Evolutionary conservation across 1,140 invertebrate genomes (phyloP).

Genomic region (Phocides pigmalion): DNA sequence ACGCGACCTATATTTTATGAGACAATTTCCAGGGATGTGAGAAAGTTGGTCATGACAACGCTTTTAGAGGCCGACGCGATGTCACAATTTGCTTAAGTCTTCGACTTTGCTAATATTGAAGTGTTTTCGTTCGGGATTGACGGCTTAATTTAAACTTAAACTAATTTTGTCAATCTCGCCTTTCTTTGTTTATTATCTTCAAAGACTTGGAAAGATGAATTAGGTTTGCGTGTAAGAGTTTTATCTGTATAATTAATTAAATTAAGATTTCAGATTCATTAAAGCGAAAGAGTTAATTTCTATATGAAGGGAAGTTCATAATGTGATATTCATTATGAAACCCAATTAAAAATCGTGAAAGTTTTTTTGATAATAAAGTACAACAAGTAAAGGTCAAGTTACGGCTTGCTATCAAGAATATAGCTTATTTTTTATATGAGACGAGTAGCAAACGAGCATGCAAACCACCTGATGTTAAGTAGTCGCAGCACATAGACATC

Average conservation of each 20-base stretch:
- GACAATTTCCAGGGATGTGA: constrained; percentile 71
- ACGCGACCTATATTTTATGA: constrained; percentile 75
- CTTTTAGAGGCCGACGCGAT: constrained; percentile 56
- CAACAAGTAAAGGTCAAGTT: too few species aligned
- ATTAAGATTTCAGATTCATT: neutral
- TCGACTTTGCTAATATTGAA: constrained; percentile 46
- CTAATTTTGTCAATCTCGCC: constrained; percentile 37
- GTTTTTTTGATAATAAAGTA: too few species aligned
- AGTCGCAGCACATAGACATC: too few species aligned
- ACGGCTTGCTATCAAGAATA: too few species aligned
- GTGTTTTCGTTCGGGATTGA: constrained; percentile 48
- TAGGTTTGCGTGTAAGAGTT: neutral
- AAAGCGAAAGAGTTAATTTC: neutral
- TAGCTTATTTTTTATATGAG: too few species aligned
- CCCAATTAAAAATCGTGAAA: too few species aligned
- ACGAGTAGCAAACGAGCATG: too few species aligned
- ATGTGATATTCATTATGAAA: too few species aligned
- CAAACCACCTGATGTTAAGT: too few species aligned
- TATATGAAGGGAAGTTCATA: neutral
- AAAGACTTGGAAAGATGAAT: constrained; percentile 6
- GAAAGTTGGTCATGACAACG: constrained; percentile 70
- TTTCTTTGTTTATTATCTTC: constrained; percentile 13
- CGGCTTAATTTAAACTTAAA: constrained; percentile 49
- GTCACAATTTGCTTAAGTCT: constrained; percentile 54
- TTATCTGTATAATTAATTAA: constrained; percentile 4